Base-by-base conservation (phyloP, 2,113 vertebrate species). In the Dromaius novaehollandiae region DNA sequence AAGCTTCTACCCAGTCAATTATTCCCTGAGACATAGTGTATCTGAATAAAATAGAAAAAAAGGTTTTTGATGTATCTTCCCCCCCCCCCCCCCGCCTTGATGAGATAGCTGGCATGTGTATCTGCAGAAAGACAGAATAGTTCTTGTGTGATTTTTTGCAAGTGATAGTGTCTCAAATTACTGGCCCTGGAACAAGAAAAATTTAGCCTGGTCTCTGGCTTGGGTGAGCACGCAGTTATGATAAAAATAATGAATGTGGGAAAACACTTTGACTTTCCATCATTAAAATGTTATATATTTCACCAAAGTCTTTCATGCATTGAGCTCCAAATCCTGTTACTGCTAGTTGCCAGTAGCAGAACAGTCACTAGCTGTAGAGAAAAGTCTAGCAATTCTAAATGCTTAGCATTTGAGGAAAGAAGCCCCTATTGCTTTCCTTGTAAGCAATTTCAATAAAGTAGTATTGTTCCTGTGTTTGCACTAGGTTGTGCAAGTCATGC, bases 191-290 rank as follows among this genome's bases (percentile, higher is more conserved):
- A 84, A 28, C 21, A 50, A 24, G 6, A 55, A 61, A 69, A 53
- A 53, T 9, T 24, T 18, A 61, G 18, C 6, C 6, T 87, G 74
- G 63, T 69, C 44, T 87, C 56, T 56, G 20, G 30, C 26, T 86
- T 53, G 21, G 16, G 82, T 28, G 81, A 86, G 56, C 36, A 68
- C 78, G 19, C 17, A 20, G 3, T 46, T 75, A 26, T 65, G 53
- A 70, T 95, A 61, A 82, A 91, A 96, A 34, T 82, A 89, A 80
- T 77, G 83, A 90, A 73, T 46, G 63, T 68, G 83, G 16, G 50
- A 63, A 70, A 88, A 69, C 9, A 40, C 16, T 12, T 46, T 64
- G 42, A 22, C 13, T 9, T 84, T 58, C 17, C 14, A 36, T 48
- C 89, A 11, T 76, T 76, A 51, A 76, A 85, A 65, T 11, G 14